These are phyloP conservation scores for Esox niger DNA, from an alignment of 2,113 vertebrate genomes.

Conservation along the genomic window DNA sequence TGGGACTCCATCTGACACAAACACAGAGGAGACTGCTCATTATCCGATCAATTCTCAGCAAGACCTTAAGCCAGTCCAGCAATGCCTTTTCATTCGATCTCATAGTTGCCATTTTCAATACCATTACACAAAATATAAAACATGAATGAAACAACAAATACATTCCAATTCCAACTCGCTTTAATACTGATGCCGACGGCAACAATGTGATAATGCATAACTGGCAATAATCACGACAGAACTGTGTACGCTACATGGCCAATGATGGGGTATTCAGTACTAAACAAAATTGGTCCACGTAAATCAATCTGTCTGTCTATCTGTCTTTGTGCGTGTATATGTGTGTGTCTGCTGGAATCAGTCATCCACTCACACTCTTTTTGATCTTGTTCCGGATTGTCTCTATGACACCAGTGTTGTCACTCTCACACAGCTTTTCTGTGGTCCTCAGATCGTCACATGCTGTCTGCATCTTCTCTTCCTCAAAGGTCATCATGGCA, in stretches of 20 bases:
- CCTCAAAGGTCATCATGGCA: slow-evolving; percentile 99
- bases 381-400: slow-evolving; percentile 98
- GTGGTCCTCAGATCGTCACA: slow-evolving; percentile 95
- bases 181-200: neutral
- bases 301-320: neutral
- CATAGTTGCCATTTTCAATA: slow-evolving; percentile 39
- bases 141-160: slow-evolving; percentile 11
- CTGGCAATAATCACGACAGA: no score
- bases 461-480: slow-evolving; percentile 97
- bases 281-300: neutral
- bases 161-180: slow-evolving; percentile 8
- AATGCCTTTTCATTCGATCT: slow-evolving; percentile 45
- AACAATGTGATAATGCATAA: no score
- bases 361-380: slow-evolving; percentile 84
- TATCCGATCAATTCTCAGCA: neutral
- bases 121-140: slow-evolving; percentile 20
- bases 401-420: slow-evolving; percentile 93
- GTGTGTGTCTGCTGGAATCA: neutral
- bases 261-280: neutral
- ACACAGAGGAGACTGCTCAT: slow-evolving; percentile 9
- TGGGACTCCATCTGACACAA: slow-evolving; percentile 85
- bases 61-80: neutral
- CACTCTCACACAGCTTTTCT: slow-evolving; percentile 94
- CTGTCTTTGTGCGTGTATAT: neutral
- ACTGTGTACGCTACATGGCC: neutral